Conservation (phyloP, 2,113 vertebrate species). For the Mesocricetus auratus region DNA sequence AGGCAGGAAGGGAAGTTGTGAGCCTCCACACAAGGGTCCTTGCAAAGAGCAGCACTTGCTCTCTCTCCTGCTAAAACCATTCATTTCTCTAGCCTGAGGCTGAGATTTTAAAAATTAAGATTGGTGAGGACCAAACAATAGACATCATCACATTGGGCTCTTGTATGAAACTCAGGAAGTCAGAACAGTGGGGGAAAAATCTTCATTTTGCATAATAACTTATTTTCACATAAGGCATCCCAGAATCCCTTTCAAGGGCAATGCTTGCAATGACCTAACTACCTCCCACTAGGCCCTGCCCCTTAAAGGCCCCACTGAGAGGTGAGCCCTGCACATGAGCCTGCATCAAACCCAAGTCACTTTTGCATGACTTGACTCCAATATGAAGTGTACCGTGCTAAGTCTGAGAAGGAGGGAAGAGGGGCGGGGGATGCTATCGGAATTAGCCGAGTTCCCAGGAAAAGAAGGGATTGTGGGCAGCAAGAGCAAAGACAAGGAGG, state of each 20-base stretch:
- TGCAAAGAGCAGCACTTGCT: neutral
- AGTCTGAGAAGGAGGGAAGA: neutral
- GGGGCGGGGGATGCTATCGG: neutral
- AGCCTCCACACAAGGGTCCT: neutral
- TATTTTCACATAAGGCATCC: neutral
- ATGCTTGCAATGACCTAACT: neutral
- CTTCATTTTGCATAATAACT: neutral
- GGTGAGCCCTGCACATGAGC: neutral
- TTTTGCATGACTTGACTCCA: neutral
- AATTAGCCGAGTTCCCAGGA: neutral
- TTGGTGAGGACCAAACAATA: neutral
- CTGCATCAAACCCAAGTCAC: neutral
- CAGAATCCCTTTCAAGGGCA: neutral
- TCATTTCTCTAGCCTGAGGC: neutral
- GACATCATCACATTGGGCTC: no score
- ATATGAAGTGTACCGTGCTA: neutral
- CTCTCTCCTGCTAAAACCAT: neutral
- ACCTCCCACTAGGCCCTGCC: neutral
- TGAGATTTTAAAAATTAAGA: neutral
- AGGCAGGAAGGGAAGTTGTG: neutral
- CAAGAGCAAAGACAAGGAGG: neutral
- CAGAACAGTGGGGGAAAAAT: neutral
- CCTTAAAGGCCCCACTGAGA: neutral
- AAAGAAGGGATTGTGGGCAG: neutral
- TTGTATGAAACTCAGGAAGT: neutral